Conservation (phyloP, 2,888 invertebrate species). For the Cephonodes hylas region DNA sequence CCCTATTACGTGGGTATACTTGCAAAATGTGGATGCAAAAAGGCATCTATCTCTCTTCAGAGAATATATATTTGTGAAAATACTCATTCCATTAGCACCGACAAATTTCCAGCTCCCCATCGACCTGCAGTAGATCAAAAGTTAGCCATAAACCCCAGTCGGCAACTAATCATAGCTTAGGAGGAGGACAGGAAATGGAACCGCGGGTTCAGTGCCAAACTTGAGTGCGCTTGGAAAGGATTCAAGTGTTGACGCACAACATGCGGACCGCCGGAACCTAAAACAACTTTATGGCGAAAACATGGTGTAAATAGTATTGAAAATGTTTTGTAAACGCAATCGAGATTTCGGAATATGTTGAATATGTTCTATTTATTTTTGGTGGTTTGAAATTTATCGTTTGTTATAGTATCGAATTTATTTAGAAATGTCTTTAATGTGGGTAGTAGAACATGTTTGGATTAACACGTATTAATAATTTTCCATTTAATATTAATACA, state of each 20-base stretch:
- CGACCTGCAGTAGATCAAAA: not conserved
- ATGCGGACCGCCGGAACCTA: not conserved
- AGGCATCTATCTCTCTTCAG: too few relatives aligned
- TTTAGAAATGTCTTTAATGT: too few relatives aligned
- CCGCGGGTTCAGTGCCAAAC: conserved; percentile 39
- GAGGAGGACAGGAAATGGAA: conserved; percentile 37
- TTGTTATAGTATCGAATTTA: too few relatives aligned
- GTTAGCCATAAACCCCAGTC: not conserved
- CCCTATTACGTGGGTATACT: too few relatives aligned
- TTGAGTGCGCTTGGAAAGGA: conserved; percentile 37
- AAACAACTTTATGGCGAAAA: not conserved
- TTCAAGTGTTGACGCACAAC: conserved; percentile 40
- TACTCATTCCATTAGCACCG: not conserved
- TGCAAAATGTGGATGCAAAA: too few relatives aligned
- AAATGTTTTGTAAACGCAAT: not conserved
- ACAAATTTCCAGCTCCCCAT: too few relatives aligned
- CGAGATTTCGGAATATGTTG: not conserved
- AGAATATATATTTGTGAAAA: too few relatives aligned
- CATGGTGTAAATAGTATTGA: not conserved
- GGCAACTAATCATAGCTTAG: conserved; percentile 1
- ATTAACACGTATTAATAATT: too few relatives aligned
- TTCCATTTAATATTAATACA: too few relatives aligned
- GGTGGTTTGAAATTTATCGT: too few relatives aligned
- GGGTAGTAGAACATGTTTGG: too few relatives aligned
- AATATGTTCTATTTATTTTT: too few relatives aligned